A percentile compares a stretch with the other conserved stretches of the same genome.
These are phyloP conservation scores for Ailuropoda melanoleuca DNA, from an alignment of 2,113 vertebrate species.

Conservation along the genomic window DNA sequence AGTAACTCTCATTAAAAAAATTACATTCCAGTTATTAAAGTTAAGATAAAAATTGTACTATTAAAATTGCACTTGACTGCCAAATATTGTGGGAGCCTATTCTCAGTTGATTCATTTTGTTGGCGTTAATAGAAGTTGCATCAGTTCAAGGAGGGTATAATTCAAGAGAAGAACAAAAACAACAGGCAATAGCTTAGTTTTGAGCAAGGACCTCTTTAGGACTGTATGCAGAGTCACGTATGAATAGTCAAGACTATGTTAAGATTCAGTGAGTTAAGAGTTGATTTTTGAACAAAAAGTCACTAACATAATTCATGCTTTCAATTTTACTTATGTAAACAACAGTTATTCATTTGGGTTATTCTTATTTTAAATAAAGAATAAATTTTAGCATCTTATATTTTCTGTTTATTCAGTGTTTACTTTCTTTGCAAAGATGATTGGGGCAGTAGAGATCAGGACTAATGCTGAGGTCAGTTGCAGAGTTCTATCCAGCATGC, in stretches of 20 bases:
- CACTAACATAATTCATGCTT: not conserved
- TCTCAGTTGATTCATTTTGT: not conserved
- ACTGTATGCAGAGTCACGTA: not conserved
- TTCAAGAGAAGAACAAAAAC: not conserved
- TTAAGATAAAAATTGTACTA: conserved; percentile 25
- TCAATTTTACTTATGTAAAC: not conserved
- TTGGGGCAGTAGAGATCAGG: not conserved
- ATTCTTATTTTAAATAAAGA: not conserved
- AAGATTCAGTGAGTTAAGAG: conserved; percentile 15
- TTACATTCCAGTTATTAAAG: conserved; percentile 34
- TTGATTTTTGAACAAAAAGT: not conserved
- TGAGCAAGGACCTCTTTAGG: not conserved
- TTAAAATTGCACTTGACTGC: not conserved
- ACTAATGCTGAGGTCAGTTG: not conserved
- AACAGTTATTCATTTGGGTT: not conserved
- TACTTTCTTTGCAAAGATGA: not conserved
- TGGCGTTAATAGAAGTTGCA: not conserved
- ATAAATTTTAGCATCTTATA: not conserved
- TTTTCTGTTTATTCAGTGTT: conserved; percentile 23
- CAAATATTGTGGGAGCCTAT: not conserved
- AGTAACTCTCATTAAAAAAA: conserved; percentile 35
- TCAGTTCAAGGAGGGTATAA: not conserved
- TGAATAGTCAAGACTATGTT: not conserved
- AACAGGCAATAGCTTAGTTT: not conserved
- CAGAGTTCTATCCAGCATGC: not conserved